Base-by-base conservation (phyloP, 30 jellyfish, hydroid and myxozoan genomes). In the Morbakka virulenta region DNA sequence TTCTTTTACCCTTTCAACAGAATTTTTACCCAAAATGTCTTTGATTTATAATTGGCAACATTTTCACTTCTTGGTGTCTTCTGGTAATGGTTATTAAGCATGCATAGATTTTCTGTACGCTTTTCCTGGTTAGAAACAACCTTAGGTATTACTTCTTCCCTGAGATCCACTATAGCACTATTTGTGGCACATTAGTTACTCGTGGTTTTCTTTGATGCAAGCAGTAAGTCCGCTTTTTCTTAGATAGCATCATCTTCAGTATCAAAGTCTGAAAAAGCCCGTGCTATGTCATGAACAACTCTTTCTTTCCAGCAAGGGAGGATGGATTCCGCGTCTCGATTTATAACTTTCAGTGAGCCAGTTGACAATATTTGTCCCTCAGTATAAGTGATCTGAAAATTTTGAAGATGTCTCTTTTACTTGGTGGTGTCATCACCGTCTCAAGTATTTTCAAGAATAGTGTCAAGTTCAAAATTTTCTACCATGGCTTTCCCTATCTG, bases 301-400 rank as follows among this genome's bases (percentile, higher is more conserved):
- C 85, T 30, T 0, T 47, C 84, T 62, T 76, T 77, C 67, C 77
- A 77, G 0, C 63, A 50, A 0, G 63, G 32, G 25, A 64, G 22
- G 27, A 77, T 72, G 4, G 86, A 4, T 17, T n/a, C 89, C 12
- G 86, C 89, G 35, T 77, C 89, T 36, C 76, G 85, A 25, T 74
- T 53, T 11, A 72, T 84, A 2, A 67, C 61, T 52, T 57, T 81
- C 36, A 32, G n/a, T 4, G 61, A 36, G 9, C 87, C 87, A 14
- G 33, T 2, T 6, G 83, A 75, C 26, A 77, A 9, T 13, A 35
- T 32, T 9, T 6, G 35, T 4, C 76, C 85, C 4, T 49, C 73
- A 4, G 17, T 11, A 12, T 83, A 30, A 0, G 89, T 63, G n/a
- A 61, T 33, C 1, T 77, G 89, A 35, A 61, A 77, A 77, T 64